Evolutionary conservation across 2,888 invertebrate species (phyloP), one percentile per base, ranked within the genome.

Genomic region (Aproaerema taeniolella): DNA sequence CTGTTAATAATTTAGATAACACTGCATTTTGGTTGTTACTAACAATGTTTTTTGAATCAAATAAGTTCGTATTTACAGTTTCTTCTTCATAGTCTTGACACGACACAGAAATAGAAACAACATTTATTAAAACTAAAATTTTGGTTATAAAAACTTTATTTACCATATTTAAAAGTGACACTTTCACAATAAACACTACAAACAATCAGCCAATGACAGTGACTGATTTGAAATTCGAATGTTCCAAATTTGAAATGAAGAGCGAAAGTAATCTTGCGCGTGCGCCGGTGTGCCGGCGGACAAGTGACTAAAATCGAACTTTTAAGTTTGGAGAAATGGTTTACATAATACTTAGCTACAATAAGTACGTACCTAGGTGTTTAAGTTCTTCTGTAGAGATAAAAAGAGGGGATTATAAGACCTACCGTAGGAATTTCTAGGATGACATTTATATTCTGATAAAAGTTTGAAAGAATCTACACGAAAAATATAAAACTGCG

Each of bases 261-360:
- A 58, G 59, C 57, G 76, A 82, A 81, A 81, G 80, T 70, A 59
- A 45, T 54, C 50, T 20, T 20, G 20, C 20, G 52, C 43, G 51
- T 49, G 46, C 49, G 57, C 47, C 67, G 46, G 55, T 54, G 63
- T 66, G 67, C 52, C 63, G 61, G 67, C 52, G 62, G 55, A 55
- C 68, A 69, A 74, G 68, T 78, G 72, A 70, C 70, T 61, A 72
- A 76, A 67, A 65, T 62, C 60, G 57, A 61, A 61, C 50, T 52
- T 26, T 59, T 52, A 58, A 49, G 59, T 59, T 69, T 45, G 66
- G 77, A 71, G 82, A 81, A 77, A 74, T 76, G 47, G 53, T 65
- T 82, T 82, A 77, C 68, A 67, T 79, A 83, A 81, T 55, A 46
- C 55, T 55, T 47, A 28, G 29, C 13, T 34, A 34, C 20, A 20